phyloP scores from a whole-genome alignment of 2,888 invertebrate species.

The Junonia oenone region DNA sequence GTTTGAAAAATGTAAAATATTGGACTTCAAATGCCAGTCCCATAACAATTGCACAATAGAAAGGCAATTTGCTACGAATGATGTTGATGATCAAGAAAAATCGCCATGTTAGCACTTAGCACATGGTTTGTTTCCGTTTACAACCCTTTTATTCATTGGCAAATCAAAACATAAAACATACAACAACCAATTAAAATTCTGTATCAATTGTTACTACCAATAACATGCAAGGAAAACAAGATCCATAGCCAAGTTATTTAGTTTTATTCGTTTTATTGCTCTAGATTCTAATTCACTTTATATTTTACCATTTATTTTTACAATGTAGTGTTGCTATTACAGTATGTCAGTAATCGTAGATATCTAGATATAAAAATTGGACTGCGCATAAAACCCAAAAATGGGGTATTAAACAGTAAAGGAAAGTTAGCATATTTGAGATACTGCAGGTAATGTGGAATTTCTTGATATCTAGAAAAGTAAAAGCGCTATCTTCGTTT shows the following conservation, averaged over 20 bases:
- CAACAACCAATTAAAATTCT: conserved; percentile 37
- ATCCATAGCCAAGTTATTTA: conserved; percentile 25
- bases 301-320: not conserved
- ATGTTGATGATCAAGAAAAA: conserved; percentile 58
- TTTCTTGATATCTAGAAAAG: too few species aligned
- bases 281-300: not conserved
- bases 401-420: too few species aligned
- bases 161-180: conserved; percentile 14
- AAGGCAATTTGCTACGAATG: conserved; percentile 60
- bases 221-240: conserved; percentile 27
- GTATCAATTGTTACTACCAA: conserved; percentile 33
- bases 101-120: conserved; percentile 71
- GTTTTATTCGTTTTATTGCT: conserved; percentile 4
- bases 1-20: conserved; percentile 61
- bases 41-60: conserved; percentile 73
- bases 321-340: not conserved
- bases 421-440: too few species aligned
- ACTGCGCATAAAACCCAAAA: too few species aligned
- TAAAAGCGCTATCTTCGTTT: too few species aligned
- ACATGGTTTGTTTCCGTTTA: conserved; percentile 72
- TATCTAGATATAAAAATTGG: too few species aligned
- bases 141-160: conserved; percentile 42
- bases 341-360: too few species aligned
- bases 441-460: too few species aligned
- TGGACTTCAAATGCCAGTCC: conserved; percentile 57